Conservation (phyloP, 2,797 vertebrate genomes). For the Macropus fuliginosus region DNA sequence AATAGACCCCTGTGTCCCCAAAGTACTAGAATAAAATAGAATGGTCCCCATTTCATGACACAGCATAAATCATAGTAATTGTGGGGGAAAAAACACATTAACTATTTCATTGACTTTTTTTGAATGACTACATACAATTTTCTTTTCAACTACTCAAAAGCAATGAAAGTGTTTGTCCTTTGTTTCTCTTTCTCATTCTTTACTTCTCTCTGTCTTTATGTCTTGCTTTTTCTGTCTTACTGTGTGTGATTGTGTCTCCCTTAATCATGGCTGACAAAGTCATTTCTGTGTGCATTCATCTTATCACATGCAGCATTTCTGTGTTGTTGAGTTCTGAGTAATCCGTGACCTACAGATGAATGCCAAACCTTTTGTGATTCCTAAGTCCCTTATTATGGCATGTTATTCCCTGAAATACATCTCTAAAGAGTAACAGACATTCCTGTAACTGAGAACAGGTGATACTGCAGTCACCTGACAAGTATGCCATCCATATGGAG, state of each 20-base stretch:
- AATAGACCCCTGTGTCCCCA: background rate
- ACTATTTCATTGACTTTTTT: constrained; percentile 27
- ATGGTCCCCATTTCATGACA: background rate
- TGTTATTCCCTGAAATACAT: constrained; percentile 58
- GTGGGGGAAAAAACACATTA: background rate
- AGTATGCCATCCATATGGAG: constrained; percentile 81
- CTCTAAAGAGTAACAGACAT: constrained; percentile 65
- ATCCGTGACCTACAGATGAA: constrained; percentile 64
- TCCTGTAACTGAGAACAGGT: constrained; percentile 58
- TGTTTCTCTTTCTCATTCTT: background rate
- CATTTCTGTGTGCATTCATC: constrained; percentile 59
- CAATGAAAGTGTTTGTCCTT: background rate
- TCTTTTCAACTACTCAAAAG: constrained; percentile 50
- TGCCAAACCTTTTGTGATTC: constrained; percentile 76
- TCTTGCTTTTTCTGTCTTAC: background rate
- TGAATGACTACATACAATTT: constrained; percentile 29
- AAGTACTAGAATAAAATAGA: background rate
- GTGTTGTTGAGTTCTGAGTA: constrained; percentile 68
- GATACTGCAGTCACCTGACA: constrained; percentile 52
- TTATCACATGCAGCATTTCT: constrained; percentile 72
- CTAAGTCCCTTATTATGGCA: constrained; percentile 70
- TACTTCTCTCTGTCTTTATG: background rate
- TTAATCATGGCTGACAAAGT: constrained; percentile 41
- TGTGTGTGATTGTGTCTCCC: background rate
- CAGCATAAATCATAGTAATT: background rate